These are phyloP conservation scores for Epinephelus coioides DNA, from an alignment of 2,797 vertebrate species.

Conservation along the genomic window DNA sequence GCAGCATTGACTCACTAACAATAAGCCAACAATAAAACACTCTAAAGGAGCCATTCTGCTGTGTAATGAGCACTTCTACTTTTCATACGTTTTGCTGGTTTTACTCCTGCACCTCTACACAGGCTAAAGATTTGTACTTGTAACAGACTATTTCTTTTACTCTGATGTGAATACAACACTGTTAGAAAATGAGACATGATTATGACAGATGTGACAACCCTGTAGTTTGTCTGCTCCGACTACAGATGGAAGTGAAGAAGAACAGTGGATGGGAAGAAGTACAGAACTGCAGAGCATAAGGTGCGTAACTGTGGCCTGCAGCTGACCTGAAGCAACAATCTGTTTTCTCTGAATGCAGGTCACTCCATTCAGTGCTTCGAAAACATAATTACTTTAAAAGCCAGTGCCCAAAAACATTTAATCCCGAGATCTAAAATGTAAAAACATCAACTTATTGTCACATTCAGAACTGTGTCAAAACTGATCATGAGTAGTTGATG, in stretches of 20 bases:
- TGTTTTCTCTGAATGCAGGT: background rate
- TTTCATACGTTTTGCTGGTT: background rate
- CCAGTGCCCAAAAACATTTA: background rate
- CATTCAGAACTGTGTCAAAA: background rate
- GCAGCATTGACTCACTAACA: background rate
- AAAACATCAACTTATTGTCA: background rate
- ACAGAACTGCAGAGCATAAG: background rate
- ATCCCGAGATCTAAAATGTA: background rate
- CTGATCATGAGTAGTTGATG: background rate
- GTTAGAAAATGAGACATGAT: background rate
- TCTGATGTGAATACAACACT: background rate
- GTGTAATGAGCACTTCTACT: background rate
- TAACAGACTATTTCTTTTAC: background rate
- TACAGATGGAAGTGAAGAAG: background rate
- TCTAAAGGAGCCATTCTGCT: slow-evolving; percentile 5
- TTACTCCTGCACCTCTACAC: background rate
- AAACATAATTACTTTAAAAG: too few species aligned
- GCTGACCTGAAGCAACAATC: background rate
- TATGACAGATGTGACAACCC: too few species aligned
- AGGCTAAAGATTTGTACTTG: background rate
- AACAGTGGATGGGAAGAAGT: too few species aligned
- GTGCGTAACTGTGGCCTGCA: background rate
- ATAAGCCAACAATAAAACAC: too few species aligned
- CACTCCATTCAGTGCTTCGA: background rate
- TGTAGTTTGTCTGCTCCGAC: background rate